Percentiles rank a stretch among this genome's conserved stretches.
These are phyloP conservation scores for Ceratosolen fusciceps DNA, from an alignment of 1,140 invertebrate genomes.

Conservation along the genomic window DNA sequence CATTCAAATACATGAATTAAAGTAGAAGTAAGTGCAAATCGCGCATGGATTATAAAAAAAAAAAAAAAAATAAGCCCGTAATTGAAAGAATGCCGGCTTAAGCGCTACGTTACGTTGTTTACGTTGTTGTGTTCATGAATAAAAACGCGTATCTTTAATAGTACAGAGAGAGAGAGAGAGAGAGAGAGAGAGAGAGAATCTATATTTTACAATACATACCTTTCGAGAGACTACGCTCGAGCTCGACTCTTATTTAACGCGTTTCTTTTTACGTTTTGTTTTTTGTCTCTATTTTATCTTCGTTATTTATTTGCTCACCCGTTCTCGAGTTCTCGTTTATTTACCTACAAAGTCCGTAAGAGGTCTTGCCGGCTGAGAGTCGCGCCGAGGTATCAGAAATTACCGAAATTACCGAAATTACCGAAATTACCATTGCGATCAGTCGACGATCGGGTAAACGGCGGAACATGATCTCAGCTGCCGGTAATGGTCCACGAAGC, in stretches of 20 bases:
- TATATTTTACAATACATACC: constrained; percentile 19
- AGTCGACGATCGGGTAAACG: neutral
- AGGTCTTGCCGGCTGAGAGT: too few relatives aligned
- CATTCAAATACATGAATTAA: constrained; percentile 10
- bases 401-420: too few relatives aligned
- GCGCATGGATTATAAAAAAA: constrained; percentile 26
- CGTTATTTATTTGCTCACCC: neutral
- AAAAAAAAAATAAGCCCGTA: too few relatives aligned
- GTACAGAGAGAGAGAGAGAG: constrained; percentile 25
- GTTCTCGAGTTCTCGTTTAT: too few relatives aligned
- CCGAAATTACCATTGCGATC: neutral
- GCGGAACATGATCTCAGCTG: constrained; percentile 4
- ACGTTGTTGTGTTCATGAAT: constrained; percentile 47
- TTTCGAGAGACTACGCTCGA: constrained; percentile 26
- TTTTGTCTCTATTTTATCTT: neutral
- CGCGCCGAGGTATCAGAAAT: too few relatives aligned
- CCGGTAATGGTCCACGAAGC: constrained; percentile 16
- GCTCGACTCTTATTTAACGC: constrained; percentile 13
- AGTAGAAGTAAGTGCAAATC: constrained; percentile 42
- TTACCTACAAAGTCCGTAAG: too few relatives aligned
- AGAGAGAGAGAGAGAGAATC: too few relatives aligned
- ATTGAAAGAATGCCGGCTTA: too few relatives aligned
- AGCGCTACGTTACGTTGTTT: too few relatives aligned
- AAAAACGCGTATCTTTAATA: constrained; percentile 40
- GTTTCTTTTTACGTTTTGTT: neutral